These are phyloP conservation scores for Syrrhaptes paradoxus DNA, from an alignment of 2,113 vertebrate species.

Conservation along the genomic window DNA sequence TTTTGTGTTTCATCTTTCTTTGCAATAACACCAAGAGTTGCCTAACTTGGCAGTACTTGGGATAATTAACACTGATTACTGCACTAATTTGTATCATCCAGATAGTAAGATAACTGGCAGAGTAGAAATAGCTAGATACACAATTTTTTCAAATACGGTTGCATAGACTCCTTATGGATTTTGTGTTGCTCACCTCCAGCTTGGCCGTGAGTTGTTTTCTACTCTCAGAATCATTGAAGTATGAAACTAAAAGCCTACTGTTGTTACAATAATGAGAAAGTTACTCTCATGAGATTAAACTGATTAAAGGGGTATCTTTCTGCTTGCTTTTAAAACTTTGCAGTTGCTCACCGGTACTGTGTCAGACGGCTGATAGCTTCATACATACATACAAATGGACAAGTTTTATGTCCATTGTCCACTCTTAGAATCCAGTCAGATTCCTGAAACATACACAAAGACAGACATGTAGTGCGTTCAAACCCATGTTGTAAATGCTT, in stretches of 20 bases:
- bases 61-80: slow-evolving; percentile 29
- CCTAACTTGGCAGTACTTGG: neutral
- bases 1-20: slow-evolving; percentile 37
- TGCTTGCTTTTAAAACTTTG: neutral
- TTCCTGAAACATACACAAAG: neutral
- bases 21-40: neutral
- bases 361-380: neutral
- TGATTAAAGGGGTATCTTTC: neutral
- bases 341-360: neutral
- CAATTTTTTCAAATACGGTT: neutral
- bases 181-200: neutral
- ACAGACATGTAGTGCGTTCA: neutral
- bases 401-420: neutral
- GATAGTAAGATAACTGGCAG: neutral
- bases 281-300: neutral
- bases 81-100: neutral
- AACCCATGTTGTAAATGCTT: neutral
- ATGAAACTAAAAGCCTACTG: neutral
- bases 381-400: too few species aligned
- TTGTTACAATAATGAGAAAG: neutral
- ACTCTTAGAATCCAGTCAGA: neutral
- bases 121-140: neutral
- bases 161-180: neutral
- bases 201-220: neutral
- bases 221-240: neutral